Evolutionary conservation across 2,888 invertebrate species (phyloP), one percentile per base, ranked within the genome.

Genomic region (Eledona agricola): DNA sequence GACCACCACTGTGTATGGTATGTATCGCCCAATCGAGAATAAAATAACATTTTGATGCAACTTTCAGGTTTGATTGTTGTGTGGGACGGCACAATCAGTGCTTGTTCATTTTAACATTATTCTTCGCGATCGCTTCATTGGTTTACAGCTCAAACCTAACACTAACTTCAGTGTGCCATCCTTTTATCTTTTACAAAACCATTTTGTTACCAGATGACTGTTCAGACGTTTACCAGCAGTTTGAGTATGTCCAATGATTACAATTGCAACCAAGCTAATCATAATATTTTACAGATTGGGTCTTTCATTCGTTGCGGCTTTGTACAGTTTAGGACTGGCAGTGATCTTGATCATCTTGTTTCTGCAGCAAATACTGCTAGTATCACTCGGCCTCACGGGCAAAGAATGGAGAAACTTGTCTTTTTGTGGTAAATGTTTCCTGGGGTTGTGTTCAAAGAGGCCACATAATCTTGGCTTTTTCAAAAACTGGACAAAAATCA

Each of bases 81-180:
- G 83, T 95, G 57, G 88, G 93, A 5, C 82, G 84, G 60, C 84
- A 83, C 51, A 95, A 95, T 73, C 86, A 90, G 62, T 80, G 82
- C 37, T 87, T 86, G 74, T 95, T 90, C 71, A 70, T 93, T 34
- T 73, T 81, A 37, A 86, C 89, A 10, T 79, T 90, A 51, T 65
- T 85, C 32, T 83, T 85, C 64, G 85, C 86, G 2, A 78, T 88
- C 42, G 77, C 80, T 7, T 84, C 89, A 13, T 77, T 92, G 40
- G 65, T 87, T 25, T 86, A 89, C 72, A 90, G 90, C 28, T 84
- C 88, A 2, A 89, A 93, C 75, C 78, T 95, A 37, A 88, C 90
- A 1, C 77, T 94, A 60, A 93, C 93, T 0, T 88, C 92, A n/a
- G 84, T 94, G 0, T 93, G 94, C 69, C 90, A 91, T 74, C 92